Conservation (phyloP, 2,888 invertebrate genomes). For the Chymomyza procnemis region DNA sequence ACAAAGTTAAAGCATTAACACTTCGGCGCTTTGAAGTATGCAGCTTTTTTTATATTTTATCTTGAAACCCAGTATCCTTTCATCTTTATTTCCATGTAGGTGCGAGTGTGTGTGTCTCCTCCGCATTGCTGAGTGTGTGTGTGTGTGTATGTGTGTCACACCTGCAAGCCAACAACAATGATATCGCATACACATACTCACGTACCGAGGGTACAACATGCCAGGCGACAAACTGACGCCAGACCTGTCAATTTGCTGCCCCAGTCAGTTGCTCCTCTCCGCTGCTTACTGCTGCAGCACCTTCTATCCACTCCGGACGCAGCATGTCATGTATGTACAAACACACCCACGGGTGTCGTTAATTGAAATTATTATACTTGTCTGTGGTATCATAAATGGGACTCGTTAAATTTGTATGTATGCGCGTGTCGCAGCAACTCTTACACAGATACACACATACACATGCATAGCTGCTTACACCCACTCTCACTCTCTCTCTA, state of each 20-base stretch:
- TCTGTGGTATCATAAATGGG: conserved; percentile 71
- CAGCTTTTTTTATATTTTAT: too few relatives aligned
- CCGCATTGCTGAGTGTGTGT: background rate
- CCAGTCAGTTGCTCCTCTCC: conserved; percentile 5
- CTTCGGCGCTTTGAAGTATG: too few relatives aligned
- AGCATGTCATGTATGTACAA: conserved; percentile 25
- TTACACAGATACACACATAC: conserved; percentile 24
- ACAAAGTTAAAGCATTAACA: too few relatives aligned
- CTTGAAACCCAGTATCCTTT: too few relatives aligned
- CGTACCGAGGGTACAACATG: background rate
- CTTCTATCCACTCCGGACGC: background rate
- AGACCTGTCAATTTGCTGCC: background rate
- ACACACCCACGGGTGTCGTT: conserved; percentile 70
- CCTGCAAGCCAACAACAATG: background rate
- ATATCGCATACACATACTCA: background rate
- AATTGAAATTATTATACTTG: conserved; percentile 72
- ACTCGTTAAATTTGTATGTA: conserved; percentile 71
- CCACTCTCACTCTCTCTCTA: background rate
- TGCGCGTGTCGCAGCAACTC: conserved; percentile 52
- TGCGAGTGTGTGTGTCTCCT: too few relatives aligned
- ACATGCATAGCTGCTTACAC: conserved; percentile 5
- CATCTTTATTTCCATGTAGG: too few relatives aligned
- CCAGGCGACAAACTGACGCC: conserved; percentile 1
- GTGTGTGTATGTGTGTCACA: background rate
- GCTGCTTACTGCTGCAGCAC: background rate